phyloP scores from a whole-genome alignment of 2,797 vertebrate genomes.

The Acomys russatus region DNA sequence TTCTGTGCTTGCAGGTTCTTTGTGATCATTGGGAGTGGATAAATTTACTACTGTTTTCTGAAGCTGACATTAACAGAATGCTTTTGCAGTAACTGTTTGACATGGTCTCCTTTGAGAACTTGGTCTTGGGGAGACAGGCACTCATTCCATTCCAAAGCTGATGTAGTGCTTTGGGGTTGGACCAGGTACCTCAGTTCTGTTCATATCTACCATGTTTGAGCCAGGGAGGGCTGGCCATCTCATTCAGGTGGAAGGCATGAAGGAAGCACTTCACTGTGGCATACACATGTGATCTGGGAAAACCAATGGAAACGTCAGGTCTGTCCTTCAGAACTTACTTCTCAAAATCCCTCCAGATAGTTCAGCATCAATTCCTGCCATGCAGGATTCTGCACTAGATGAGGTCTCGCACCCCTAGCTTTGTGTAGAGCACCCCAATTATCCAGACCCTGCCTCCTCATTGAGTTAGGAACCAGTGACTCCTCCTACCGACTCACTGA shows the following conservation, averaged over 20 bases:
- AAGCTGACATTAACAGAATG: background rate
- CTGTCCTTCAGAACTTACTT: background rate
- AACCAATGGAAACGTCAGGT: background rate
- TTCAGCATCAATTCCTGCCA: background rate
- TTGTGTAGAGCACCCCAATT: background rate
- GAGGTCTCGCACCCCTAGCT: background rate
- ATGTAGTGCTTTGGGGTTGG: background rate
- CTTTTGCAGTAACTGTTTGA: background rate
- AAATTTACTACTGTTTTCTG: background rate
- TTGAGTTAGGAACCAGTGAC: no score
- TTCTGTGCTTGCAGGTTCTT: background rate
- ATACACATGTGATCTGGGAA: background rate
- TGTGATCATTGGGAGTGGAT: background rate
- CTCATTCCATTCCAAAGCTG: background rate
- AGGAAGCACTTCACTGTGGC: background rate
- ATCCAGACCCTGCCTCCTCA: background rate
- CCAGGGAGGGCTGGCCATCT: background rate
- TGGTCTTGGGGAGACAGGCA: background rate
- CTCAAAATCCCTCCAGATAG: background rate
- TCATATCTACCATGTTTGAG: background rate
- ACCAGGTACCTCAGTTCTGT: background rate
- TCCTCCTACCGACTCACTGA: background rate
- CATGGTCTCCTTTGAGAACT: background rate
- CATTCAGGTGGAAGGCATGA: background rate
- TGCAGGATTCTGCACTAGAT: background rate